A percentile compares a stretch with the other conserved stretches of the same genome.
These are phyloP conservation scores for Drosophila planitibia DNA, from an alignment of 2,888 invertebrate species.

Conservation along the genomic window DNA sequence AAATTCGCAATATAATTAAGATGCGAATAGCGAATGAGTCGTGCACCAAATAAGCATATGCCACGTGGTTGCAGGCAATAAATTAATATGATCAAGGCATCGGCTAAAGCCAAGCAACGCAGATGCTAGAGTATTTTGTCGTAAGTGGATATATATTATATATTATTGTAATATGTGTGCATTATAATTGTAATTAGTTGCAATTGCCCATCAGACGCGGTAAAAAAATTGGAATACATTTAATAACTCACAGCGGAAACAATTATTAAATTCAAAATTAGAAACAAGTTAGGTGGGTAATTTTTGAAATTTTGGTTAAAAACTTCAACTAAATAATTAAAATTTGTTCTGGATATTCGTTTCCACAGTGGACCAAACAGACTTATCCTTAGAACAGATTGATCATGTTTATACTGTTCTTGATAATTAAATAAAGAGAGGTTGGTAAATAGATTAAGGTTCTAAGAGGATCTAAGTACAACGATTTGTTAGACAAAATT, in stretches of 20 bases:
- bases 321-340: not conserved
- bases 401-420: not conserved
- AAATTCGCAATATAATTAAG: conserved; percentile 62
- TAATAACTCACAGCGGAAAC: not conserved
- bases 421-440: not conserved
- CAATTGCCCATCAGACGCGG: conserved; percentile 7
- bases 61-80: conserved; percentile 33
- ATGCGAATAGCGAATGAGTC: conserved; percentile 43
- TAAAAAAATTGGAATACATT: not conserved
- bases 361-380: not conserved
- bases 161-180: conserved; percentile 35
- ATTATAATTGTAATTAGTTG: conserved; percentile 32
- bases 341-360: not conserved
- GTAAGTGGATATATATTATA: conserved; percentile 26
- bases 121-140: conserved; percentile 24
- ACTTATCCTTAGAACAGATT: not conserved
- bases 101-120: conserved; percentile 37
- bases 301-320: not conserved
- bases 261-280: not conserved
- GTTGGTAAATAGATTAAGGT: not conserved
- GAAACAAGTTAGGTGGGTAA: not conserved
- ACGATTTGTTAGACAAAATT: not conserved
- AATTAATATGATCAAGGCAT: conserved; percentile 43
- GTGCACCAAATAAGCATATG: conserved; percentile 56
- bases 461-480: not conserved